Evolutionary conservation across 2,797 vertebrate genomes (phyloP).

Genomic region (Falco rusticolus): DNA sequence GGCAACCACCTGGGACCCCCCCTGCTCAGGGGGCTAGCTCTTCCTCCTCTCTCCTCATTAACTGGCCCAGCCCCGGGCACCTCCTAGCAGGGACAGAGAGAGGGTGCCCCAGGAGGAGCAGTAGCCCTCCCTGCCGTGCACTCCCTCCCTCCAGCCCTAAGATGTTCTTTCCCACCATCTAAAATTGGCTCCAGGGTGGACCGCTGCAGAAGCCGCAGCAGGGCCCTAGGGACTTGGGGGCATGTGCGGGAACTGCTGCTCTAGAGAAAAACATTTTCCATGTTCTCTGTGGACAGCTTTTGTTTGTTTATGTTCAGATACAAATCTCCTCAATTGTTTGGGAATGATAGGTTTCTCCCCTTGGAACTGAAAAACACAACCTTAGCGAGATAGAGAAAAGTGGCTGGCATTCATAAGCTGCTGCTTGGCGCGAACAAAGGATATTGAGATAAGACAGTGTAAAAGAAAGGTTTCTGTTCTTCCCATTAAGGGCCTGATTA

Average conservation of each 20-base stretch:
- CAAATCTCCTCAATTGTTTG: conserved; percentile 43
- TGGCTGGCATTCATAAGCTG: neutral
- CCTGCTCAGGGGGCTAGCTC: accelerated
- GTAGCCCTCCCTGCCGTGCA: neutral
- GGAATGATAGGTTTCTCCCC: conserved; percentile 24
- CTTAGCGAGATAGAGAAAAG: neutral
- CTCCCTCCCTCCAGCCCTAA: neutral
- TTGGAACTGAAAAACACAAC: conserved; percentile 8
- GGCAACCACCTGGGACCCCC: neutral
- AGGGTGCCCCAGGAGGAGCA: neutral
- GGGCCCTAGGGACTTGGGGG: neutral
- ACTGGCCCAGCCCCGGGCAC: neutral
- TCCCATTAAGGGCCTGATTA: neutral
- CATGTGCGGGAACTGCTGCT: neutral
- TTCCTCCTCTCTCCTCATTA: neutral
- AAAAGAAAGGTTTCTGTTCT: conserved; percentile 17
- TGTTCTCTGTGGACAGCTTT: neutral
- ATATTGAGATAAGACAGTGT: conserved; percentile 19
- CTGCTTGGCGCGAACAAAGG: conserved; percentile 22
- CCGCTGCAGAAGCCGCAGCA: neutral
- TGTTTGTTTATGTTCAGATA: conserved; percentile 53
- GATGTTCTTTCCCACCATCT: neutral
- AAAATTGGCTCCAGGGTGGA: neutral
- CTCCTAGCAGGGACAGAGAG: neutral
- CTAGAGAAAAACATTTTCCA: conserved; percentile 24